Percentiles rank a stretch among this genome's conserved stretches.
Conservation (phyloP, 2,888 invertebrate species). For the Polydrusus pterygomalis region DNA sequence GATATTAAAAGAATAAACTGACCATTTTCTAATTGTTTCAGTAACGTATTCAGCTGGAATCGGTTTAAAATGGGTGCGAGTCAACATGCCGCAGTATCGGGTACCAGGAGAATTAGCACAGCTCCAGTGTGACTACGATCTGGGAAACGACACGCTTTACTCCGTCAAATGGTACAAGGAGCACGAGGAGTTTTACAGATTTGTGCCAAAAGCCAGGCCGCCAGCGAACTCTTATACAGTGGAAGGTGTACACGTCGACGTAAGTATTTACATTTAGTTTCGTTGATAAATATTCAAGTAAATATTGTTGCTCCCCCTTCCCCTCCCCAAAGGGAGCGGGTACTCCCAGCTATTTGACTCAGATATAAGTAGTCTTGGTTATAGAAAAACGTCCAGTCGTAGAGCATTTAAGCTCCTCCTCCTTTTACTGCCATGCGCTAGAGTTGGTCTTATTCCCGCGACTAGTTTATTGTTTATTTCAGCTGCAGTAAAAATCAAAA, state of each 20-base stretch:
- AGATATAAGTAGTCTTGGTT: too few relatives aligned
- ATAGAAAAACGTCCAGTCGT: too few relatives aligned
- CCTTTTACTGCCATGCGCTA: too few relatives aligned
- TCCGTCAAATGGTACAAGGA: constrained; percentile 91
- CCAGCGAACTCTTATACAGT: constrained; percentile 82
- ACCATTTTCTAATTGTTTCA: too few relatives aligned
- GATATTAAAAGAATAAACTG: too few relatives aligned
- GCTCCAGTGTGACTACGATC: constrained; percentile 70
- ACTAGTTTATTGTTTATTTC: too few relatives aligned
- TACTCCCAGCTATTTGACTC: too few relatives aligned
- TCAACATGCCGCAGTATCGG: constrained; percentile 71
- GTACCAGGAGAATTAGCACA: constrained; percentile 70
- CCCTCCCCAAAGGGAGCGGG: too few relatives aligned
- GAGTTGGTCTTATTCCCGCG: too few relatives aligned
- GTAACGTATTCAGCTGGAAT: constrained; percentile 37
- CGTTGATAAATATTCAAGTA: neutral
- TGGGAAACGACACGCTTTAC: constrained; percentile 79
- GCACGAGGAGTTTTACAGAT: constrained; percentile 89
- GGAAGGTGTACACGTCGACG: constrained; percentile 81
- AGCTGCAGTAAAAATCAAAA: too few relatives aligned
- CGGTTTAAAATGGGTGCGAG: constrained; percentile 69
- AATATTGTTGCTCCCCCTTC: too few relatives aligned
- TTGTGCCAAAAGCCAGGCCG: constrained; percentile 82
- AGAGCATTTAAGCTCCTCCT: too few relatives aligned
- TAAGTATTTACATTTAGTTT: constrained; percentile 71